phyloP scores from a whole-genome alignment of 2,797 vertebrate genomes.

The Heteromormyrus szaboi region DNA sequence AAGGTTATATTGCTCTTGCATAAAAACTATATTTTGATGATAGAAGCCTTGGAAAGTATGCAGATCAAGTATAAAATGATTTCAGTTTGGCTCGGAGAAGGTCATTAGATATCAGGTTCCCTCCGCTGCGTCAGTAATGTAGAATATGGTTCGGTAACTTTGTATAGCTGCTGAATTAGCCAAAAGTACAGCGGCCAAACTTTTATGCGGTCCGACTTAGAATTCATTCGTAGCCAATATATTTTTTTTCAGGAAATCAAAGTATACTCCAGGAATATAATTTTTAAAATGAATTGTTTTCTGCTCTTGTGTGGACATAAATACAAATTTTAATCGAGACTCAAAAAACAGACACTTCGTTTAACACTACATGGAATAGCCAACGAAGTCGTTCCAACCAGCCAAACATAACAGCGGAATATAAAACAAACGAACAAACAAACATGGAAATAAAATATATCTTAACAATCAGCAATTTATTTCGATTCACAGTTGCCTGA shows the following conservation, averaged over 20 bases:
- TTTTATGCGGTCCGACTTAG: neutral
- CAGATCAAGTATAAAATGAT: neutral
- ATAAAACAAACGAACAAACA: conserved; percentile 48
- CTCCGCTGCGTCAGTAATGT: neutral
- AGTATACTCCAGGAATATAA: neutral
- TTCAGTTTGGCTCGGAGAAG: neutral
- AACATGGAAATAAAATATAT: conserved; percentile 63
- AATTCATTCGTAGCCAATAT: neutral
- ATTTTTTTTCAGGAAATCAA: neutral
- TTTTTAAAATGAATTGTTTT: neutral
- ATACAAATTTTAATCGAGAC: conserved; percentile 5
- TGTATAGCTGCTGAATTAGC: neutral
- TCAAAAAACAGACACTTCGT: conserved; percentile 33
- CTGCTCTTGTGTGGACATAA: conserved; percentile 9
- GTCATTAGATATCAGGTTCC: neutral
- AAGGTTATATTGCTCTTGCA: conserved; percentile 66
- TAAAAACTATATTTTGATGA: conserved; percentile 52
- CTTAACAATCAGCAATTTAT: conserved; percentile 79
- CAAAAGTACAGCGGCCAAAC: neutral
- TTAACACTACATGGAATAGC: conserved; percentile 43
- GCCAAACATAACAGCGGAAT: conserved; percentile 20
- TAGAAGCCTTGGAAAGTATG: conserved; percentile 31
- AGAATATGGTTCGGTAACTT: neutral
- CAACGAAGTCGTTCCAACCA: neutral
- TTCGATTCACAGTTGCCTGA: conserved; percentile 93